Base-by-base conservation (phyloP, 92 coral and sea anemone genomes). In the Zoanthus sansibaricus region DNA sequence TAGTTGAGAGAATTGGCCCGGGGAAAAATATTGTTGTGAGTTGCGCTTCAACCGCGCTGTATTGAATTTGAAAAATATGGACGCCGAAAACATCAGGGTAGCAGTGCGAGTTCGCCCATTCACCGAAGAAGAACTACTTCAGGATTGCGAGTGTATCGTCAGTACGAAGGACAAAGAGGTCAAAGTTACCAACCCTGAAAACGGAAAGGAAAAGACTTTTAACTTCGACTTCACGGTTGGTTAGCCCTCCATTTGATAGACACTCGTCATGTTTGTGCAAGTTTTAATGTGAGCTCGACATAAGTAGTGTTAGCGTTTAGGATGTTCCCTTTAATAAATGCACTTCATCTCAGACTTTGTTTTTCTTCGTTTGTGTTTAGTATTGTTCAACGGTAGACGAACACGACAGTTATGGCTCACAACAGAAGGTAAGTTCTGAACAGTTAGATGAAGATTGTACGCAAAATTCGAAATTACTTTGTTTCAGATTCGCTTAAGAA, bases 141-240 rank as follows among this genome's bases (percentile, higher is more conserved):
- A 90, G 82, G 83, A 87, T 71, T 91, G 94, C 44, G 90, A 84
- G 55, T 68, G 93, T 70, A 92, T 97, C 33, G 95, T 97, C 52
- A 87, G 88, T 84, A 80, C 97, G 62, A 90, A 92, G 47, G 87
- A 82, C 66, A 89, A 93, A 47, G 92, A 95, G 77, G 87, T 97
- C 17, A 89, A 87, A 71, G 99, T 95, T 45, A 72, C 72, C 25
- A 97, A 97, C 87, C 92, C 94, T 0, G 98, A 97, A 70, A 87
- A 89, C 37, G 90, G 90, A 67, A 90, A 91, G 86, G 90, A 88
- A 33, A 97, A 97, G 84, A 78, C 89, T 48, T 97, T 97, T 88
- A 93, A 88, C 72, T 93, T 97, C 72, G 99, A 97, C 87, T 84
- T 87, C 86, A 88, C 94, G 91, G 99, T 97, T 89, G 82, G 98